Evolutionary conservation across 2,888 invertebrate species (phyloP).

Genomic region (Leucozona laternaria): DNA sequence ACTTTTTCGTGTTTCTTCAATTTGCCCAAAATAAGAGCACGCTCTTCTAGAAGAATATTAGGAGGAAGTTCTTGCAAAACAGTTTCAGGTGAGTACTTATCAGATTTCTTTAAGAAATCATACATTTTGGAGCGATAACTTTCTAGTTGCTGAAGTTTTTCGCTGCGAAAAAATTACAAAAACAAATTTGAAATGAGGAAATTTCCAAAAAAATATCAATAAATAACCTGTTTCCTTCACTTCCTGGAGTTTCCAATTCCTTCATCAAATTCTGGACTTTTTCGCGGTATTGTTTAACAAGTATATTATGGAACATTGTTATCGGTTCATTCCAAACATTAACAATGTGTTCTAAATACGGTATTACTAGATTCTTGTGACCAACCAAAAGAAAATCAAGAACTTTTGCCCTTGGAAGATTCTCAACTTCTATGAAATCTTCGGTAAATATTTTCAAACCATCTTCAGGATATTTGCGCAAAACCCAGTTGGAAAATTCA

Average conservation of each 20-base stretch:
- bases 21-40: conserved; percentile 96
- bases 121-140: conserved; percentile 86
- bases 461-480: conserved; percentile 93
- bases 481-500: conserved; percentile 97
- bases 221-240: conserved; percentile 45
- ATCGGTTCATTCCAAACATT: conserved; percentile 94
- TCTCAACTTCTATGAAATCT: conserved; percentile 93
- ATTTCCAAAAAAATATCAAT: too few species aligned
- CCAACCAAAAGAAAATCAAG: conserved; percentile 94
- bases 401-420: conserved; percentile 93
- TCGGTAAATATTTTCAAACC: conserved; percentile 96
- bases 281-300: conserved; percentile 95
- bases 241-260: conserved; percentile 79
- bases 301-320: conserved; percentile 94
- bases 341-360: conserved; percentile 97
- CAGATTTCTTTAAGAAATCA: conserved; percentile 91
- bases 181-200: not conserved
- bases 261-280: conserved; percentile 85
- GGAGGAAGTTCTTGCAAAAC: conserved; percentile 94
- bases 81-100: conserved; percentile 92
- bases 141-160: conserved; percentile 78
- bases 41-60: conserved; percentile 94
- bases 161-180: conserved; percentile 41
- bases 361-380: conserved; percentile 92
- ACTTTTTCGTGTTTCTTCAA: conserved; percentile 96